Evolutionary conservation across 1,140 invertebrate genomes (phyloP).

Genomic region (Cotesia glomerata): DNA sequence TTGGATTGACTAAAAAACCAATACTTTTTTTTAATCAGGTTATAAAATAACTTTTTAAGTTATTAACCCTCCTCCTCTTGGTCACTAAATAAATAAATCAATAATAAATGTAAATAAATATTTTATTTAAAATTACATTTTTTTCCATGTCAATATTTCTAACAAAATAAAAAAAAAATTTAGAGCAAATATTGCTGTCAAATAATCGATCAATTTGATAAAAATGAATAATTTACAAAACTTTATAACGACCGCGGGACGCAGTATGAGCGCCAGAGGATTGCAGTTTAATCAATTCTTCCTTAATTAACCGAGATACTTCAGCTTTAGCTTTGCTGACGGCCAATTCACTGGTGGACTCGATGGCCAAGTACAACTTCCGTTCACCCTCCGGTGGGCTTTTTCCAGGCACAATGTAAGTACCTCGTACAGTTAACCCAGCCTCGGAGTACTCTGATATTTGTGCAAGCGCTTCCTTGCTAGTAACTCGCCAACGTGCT

Average conservation of each 20-base stretch:
- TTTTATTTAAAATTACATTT: too few relatives aligned
- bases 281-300: slow-evolving; percentile 93
- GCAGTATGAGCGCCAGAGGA: slow-evolving; percentile 84
- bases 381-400: slow-evolving; percentile 91
- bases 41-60: too few relatives aligned
- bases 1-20: too few relatives aligned
- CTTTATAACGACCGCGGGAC: slow-evolving; percentile 95
- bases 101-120: too few relatives aligned
- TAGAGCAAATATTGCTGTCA: too few relatives aligned
- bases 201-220: neutral
- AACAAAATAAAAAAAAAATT: too few relatives aligned
- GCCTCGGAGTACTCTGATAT: slow-evolving; percentile 99
- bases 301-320: slow-evolving; percentile 96
- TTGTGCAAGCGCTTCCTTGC: slow-evolving; percentile 96
- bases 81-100: too few relatives aligned
- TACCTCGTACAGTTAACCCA: slow-evolving; percentile 97
- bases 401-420: slow-evolving; percentile 91
- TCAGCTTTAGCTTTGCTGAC: slow-evolving; percentile 98
- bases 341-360: slow-evolving; percentile 95
- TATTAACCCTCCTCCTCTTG: too few relatives aligned
- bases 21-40: too few relatives aligned
- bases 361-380: slow-evolving; percentile 98
- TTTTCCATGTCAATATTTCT: too few relatives aligned
- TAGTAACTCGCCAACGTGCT: slow-evolving; percentile 97
- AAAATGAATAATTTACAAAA: slow-evolving; percentile 70